phyloP scores from a whole-genome alignment of 2,797 vertebrate genomes.

The Xenopus petersii region DNA sequence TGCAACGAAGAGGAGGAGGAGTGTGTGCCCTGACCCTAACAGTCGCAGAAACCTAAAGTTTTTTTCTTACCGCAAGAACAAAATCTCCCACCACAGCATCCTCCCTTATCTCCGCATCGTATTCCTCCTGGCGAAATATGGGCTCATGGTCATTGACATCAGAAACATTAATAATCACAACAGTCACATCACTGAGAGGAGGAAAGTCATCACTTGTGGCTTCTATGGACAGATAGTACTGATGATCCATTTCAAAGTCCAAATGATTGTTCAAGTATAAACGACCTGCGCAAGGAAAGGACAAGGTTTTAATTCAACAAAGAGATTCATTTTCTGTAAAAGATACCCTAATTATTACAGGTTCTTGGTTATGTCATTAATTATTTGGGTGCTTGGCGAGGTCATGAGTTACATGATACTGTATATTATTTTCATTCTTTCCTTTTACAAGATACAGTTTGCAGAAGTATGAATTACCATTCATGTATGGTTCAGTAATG shows the following conservation, averaged over 20 bases:
- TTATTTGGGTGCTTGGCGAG: no score
- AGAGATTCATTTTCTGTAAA: no score
- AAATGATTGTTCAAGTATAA: constrained; percentile 74
- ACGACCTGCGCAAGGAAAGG: constrained; percentile 56
- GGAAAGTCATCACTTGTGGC: constrained; percentile 77
- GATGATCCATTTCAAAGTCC: constrained; percentile 82
- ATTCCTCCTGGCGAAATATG: constrained; percentile 72
- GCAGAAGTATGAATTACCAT: no score
- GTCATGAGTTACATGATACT: no score
- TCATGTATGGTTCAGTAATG: no score
- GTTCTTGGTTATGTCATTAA: no score
- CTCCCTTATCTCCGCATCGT: constrained; percentile 74
- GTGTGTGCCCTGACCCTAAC: background rate
- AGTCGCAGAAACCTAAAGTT: no score
- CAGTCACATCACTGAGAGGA: constrained; percentile 80
- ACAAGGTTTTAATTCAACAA: background rate
- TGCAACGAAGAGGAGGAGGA: no score
- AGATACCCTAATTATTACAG: no score
- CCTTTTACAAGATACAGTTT: no score
- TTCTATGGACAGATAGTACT: constrained; percentile 87
- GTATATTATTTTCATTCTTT: no score
- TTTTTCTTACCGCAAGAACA: constrained; percentile 75
- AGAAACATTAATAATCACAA: constrained; percentile 83
- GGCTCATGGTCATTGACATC: constrained; percentile 90
- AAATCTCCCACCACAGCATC: constrained; percentile 74